Base-by-base conservation (phyloP, 2,797 vertebrate species). In the Pampus argenteus region DNA sequence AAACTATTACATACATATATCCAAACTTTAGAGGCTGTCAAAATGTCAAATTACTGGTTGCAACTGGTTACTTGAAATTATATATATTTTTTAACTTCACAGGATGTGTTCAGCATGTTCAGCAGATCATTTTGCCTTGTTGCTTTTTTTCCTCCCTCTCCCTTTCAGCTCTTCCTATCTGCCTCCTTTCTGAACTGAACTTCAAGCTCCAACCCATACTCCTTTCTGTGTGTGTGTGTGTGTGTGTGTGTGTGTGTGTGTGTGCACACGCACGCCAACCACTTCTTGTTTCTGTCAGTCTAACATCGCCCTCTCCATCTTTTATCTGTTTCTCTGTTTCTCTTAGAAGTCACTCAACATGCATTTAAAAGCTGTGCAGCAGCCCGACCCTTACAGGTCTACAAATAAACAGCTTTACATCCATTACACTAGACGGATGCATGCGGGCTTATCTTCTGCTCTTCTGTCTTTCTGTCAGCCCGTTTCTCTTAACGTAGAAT, bases 341-440 rank as follows among this genome's bases (percentile, higher is more conserved):
- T 76, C 52, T 65, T 77, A 20, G 54, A 81, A 79, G 75, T 47
- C 71, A 18, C 63, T 42, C 34, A 31, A 50, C 60, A 26, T 71
- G 56, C 9, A 38, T 72, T 60, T 77, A 55, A 74, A 61, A 52
- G 38, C 54, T 29, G 55, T 56, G 54, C 58, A 69, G 49, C 62
- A 42, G 55, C 49, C n/a, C n/a, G n/a, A 74, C 44, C 54, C 44
- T 40, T 20, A 8, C 49, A 20, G 5, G 20, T 74, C 70, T 65
- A 71, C 71, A 69, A 83, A 71, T 78, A 60, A 40, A 18, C 47
- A 49, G 6, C 25, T 18, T 58, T 28, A 22, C 28, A 72, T 67
- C 71, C 55, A 45, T 81, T 64, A 63, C 29, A 49, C 51, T 47
- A 23, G 54, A 67, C 40, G 54, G 60, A 56, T 40, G 40, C 23